These are phyloP conservation scores for Camarhynchus parvulus DNA, from an alignment of 2,113 vertebrate genomes.

Conservation along the genomic window DNA sequence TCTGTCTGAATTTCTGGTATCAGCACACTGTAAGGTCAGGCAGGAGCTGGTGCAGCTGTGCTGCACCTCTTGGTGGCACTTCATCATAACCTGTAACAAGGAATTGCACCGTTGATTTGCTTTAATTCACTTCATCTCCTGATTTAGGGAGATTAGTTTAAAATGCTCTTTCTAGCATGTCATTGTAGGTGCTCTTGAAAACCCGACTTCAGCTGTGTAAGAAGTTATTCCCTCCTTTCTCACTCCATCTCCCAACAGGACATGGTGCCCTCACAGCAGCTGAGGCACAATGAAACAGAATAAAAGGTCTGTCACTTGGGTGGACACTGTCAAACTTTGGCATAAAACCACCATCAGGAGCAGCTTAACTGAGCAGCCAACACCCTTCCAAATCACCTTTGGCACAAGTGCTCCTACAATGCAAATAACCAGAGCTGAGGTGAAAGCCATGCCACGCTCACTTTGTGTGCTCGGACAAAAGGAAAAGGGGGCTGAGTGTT, in stretches of 20 bases:
- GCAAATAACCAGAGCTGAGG: neutral
- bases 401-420: neutral
- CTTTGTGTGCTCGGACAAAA: neutral
- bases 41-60: neutral
- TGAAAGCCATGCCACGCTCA: neutral
- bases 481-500: neutral
- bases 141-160: neutral
- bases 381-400: neutral
- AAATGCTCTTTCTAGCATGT: rapidly evolving
- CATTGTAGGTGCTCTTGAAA: neutral
- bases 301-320: neutral
- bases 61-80: neutral
- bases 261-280: neutral
- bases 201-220: neutral
- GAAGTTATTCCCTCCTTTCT: neutral
- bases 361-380: neutral
- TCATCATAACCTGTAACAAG: neutral
- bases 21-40: neutral
- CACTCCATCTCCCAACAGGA: neutral
- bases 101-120: neutral
- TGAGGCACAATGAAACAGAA: neutral
- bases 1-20: neutral
- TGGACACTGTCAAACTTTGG: neutral
- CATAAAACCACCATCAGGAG: neutral
- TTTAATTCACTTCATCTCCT: neutral